phyloP scores from a whole-genome alignment of 2,797 vertebrate genomes.

The Aplochiton taeniatus region DNA sequence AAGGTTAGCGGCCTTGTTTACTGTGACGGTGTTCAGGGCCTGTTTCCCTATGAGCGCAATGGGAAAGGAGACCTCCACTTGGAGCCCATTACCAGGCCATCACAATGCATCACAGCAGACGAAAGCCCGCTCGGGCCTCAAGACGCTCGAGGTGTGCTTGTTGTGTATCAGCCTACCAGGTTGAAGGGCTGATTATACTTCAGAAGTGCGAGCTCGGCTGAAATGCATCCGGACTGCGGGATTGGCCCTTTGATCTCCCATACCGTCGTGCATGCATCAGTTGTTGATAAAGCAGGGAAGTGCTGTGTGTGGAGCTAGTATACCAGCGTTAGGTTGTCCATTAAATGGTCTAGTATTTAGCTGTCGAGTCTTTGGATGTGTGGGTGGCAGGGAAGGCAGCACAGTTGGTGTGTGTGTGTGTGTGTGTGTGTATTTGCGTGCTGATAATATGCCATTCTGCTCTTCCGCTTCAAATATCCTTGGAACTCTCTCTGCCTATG shows the following conservation, averaged over 20 bases:
- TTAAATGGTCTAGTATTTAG: slow-evolving; percentile 59
- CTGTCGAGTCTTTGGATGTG: slow-evolving; percentile 46
- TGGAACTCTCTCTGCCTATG: slow-evolving; percentile 60
- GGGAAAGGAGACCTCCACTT: slow-evolving; percentile 33
- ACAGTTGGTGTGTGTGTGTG: slow-evolving; percentile 44
- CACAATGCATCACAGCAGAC: slow-evolving; percentile 10
- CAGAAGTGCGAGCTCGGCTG: too few relatives aligned
- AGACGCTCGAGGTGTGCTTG: too few relatives aligned
- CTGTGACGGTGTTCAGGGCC: slow-evolving; percentile 14
- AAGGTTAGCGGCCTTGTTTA: slow-evolving; percentile 23
- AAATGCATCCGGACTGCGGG: too few relatives aligned
- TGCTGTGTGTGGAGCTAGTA: slow-evolving; percentile 30
- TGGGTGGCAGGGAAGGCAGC: slow-evolving; percentile 40
- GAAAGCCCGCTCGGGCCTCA: too few relatives aligned
- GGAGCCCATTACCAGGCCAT: slow-evolving; percentile 28
- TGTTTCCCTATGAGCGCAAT: slow-evolving; percentile 17
- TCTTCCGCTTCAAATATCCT: slow-evolving; percentile 70
- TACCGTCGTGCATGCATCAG: too few relatives aligned
- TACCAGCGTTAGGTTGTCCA: slow-evolving; percentile 55
- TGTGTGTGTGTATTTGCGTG: slow-evolving; percentile 58
- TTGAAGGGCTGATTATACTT: too few relatives aligned
- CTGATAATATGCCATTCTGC: slow-evolving; percentile 3
- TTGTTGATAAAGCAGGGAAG: too few relatives aligned
- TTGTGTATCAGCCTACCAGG: too few relatives aligned
- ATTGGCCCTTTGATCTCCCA: too few relatives aligned